These are phyloP conservation scores for Propithecus coquereli DNA, from an alignment of 2,113 vertebrate genomes.

Conservation along the genomic window DNA sequence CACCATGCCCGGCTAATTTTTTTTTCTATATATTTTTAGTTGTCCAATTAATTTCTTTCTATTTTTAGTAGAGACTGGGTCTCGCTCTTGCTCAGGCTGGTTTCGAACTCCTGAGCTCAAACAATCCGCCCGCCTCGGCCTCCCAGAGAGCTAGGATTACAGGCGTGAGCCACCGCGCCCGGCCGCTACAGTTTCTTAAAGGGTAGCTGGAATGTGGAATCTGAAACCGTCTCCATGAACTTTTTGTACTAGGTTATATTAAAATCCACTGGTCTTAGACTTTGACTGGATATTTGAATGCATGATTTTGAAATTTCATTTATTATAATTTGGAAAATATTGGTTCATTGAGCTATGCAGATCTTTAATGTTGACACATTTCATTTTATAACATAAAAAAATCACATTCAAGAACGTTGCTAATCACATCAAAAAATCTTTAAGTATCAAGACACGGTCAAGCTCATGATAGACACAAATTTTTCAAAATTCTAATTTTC, in stretches of 20 bases:
- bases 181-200: neutral
- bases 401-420: neutral
- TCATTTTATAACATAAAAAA: neutral
- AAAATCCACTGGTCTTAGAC: neutral
- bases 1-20: too few relatives aligned
- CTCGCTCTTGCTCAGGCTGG: too few relatives aligned
- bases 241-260: neutral
- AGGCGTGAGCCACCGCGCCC: too few relatives aligned
- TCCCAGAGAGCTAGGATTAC: too few relatives aligned
- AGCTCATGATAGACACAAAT: neutral
- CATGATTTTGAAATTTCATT: neutral
- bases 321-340: neutral
- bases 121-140: too few relatives aligned
- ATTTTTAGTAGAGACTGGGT: too few relatives aligned
- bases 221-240: neutral
- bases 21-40: too few relatives aligned
- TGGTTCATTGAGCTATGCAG: neutral
- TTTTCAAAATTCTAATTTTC: constrained; percentile 4
- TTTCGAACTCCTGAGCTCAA: too few relatives aligned
- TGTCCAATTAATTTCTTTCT: too few relatives aligned
- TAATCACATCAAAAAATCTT: neutral
- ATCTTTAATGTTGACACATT: neutral
- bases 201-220: neutral
- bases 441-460: neutral
- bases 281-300: neutral